Base-by-base conservation (phyloP, 2,113 vertebrate genomes). In the Mixornis gularis region DNA sequence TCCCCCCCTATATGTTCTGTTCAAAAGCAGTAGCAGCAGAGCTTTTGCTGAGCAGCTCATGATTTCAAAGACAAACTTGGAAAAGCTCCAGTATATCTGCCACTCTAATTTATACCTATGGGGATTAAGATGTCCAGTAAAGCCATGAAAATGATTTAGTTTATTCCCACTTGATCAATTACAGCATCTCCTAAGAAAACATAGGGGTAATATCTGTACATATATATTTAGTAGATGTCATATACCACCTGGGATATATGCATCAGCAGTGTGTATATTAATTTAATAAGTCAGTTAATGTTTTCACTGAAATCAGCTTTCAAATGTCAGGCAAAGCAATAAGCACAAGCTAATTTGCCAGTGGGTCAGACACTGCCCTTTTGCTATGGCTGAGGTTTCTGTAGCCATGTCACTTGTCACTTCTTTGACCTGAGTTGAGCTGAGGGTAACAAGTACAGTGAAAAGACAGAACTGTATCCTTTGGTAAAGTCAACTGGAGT, bases 131-230 rank as follows among this genome's bases (percentile, higher is more conserved):
- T 92, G 95, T 79, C 94, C 79, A 69, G 96, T 71, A 93, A 96
- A 89, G 91, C 89, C 79, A 56, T 78, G 82, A 92, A 93, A 90
- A 94, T 95, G 73, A 92, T 78, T 74, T 36, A 87, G 73, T 91
- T 70, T 86, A 92, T 95, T 95, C 93, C 89, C 91, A 58, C 85
- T 93, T 94, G 88, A 94, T 96, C 95, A 95, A 92, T 97, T 95
- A 95, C 55, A 41, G 58, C 1, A 1, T 79, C 91, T 94, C 44
- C 70, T 72, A 95, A 72, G 89, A 89, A 95, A 95, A 79, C 6
- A 19, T 36, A 65, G 69, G 29, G 65, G 55, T 92, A 87, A 91
- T 95, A 77, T 66, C 74, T 89, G 25, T 58, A 44, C 24, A 82
- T 38, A 70, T 89, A 34, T 82, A 90, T 94, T 87, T 93, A 87